These are phyloP conservation scores for Pristionchus mayeri DNA, from an alignment of 2,888 invertebrate genomes.

Conservation along the genomic window DNA sequence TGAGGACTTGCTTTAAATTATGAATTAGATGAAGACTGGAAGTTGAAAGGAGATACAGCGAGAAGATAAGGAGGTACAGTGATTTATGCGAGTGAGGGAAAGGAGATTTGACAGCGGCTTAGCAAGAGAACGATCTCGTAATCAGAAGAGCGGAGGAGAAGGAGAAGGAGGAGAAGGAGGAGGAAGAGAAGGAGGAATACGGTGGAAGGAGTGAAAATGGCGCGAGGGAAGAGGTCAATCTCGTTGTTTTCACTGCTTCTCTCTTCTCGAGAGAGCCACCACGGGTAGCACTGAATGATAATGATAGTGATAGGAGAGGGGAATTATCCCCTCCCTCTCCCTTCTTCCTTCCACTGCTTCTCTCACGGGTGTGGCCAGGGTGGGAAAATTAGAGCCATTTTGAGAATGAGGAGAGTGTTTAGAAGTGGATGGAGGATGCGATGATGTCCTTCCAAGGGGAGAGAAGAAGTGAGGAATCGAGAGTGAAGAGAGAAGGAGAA, in stretches of 20 bases:
- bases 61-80: not conserved
- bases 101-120: not conserved
- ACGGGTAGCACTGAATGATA: constrained; percentile 42
- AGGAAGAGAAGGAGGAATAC: no score
- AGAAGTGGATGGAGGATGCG: not conserved
- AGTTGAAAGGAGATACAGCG: not conserved
- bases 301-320: constrained; percentile 20
- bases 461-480: not conserved
- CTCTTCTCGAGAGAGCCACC: constrained; percentile 26
- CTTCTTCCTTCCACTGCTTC: not conserved
- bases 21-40: not conserved
- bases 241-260: constrained; percentile 41
- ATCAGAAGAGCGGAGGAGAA: not conserved
- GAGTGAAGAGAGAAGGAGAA: no score
- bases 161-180: not conserved
- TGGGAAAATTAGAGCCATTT: constrained; percentile 5
- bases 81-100: not conserved
- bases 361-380: constrained; percentile 29
- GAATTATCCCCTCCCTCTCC: not conserved
- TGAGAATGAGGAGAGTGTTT: not conserved
- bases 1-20: not conserved
- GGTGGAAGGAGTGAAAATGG: not conserved
- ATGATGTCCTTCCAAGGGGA: no score
- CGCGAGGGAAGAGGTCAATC: not conserved
- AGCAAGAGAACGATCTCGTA: not conserved